These are phyloP conservation scores for Turritopsis rubra DNA, from an alignment of 30 jellyfish, hydroid and myxozoan species.

Conservation along the genomic window DNA sequence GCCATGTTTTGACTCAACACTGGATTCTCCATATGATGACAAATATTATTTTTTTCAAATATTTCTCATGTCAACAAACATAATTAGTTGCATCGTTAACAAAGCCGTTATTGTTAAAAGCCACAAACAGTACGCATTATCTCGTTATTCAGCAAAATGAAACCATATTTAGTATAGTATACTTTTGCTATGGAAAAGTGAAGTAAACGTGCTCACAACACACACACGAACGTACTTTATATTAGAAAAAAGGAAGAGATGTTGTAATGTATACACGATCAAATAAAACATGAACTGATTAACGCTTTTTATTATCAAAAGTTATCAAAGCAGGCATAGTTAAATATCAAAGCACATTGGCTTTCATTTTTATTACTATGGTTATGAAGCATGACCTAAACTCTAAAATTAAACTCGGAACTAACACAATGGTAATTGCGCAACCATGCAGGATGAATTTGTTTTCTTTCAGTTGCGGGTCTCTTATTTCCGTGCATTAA, in stretches of 20 bases:
- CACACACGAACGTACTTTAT: no score
- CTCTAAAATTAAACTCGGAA: no score
- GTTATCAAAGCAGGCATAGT: neutral
- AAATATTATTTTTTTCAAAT: neutral
- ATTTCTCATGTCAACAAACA: neutral
- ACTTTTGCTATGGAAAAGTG: neutral
- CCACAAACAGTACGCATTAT: neutral
- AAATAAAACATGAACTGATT: neutral
- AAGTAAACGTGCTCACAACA: neutral
- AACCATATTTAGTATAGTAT: neutral
- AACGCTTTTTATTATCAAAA: neutral
- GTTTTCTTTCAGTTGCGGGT: neutral
- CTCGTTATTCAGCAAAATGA: neutral
- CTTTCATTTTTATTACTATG: no score
- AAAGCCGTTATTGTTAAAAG: neutral
- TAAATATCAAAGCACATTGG: no score
- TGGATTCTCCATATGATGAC: neutral
- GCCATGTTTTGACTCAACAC: neutral
- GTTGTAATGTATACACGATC: neutral
- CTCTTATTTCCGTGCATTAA: neutral
- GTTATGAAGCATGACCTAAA: no score
- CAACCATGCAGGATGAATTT: no score
- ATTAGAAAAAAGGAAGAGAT: no score
- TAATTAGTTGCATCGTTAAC: neutral
- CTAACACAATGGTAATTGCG: no score